Evolutionary conservation across 2,888 invertebrate species (phyloP), one percentile per base, ranked within the genome.

Genomic region (Tethea ocularis): DNA sequence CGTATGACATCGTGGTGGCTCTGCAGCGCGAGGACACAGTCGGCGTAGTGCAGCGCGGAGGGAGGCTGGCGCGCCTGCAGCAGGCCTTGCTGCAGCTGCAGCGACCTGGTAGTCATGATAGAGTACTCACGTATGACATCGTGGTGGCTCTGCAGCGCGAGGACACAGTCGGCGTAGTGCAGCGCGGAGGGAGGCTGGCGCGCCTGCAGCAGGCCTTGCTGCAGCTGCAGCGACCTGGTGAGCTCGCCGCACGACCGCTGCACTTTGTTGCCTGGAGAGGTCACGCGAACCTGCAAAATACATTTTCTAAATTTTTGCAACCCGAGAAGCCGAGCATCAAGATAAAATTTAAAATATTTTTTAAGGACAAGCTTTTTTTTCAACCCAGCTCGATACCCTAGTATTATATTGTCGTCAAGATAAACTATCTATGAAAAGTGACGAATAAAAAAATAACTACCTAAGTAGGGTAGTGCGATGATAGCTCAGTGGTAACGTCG

Each of bases 1-100:
- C 89, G 74, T 41, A 89, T 74, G 2, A 86, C 74, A 1, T 86
- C 88, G 8, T 74, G 67, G 57, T 89, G 88, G 1, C 66, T 69
- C 10, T 72, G 68, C 52, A 90, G 61, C 0, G 82, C 78, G 0
- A 82, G 80, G 22, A 83, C 22, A 53, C 83, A 82, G 58, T 82
- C 74, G 0, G 65, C 56, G 62, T 83, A 88, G 10, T 81, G 72
- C 58, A 77, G 57, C 0, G 83, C 69, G 52, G 71, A 70, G n/a
- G 71, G 33, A 0, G 84, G 76, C 24, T 24, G 5, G 26, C 26
- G 33, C 33, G 13, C 26, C 53, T 29, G 29, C 29, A 10, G 77
- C 52, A 20, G 6, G 10, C 67, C 57, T 4, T 74, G 71, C 52
- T 78, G 83, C 38, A 82, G 64, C 38, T 80, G 80, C 61, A 86